Base-by-base conservation (phyloP, 2,888 invertebrate species). In the Horisme vitalbata region DNA sequence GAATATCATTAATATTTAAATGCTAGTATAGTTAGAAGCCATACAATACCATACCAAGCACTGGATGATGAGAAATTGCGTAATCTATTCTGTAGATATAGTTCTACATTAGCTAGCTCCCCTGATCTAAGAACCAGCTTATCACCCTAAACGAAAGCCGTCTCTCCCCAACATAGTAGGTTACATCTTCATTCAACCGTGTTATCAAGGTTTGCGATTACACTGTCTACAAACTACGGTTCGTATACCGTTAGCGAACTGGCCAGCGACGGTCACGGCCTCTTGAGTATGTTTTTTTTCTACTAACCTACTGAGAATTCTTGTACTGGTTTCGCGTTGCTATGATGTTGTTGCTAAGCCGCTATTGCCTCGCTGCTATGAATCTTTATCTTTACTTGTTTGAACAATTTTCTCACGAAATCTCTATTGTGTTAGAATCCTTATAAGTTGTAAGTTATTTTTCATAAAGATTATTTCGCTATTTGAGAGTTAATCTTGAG, bases 271-370 rank as follows among this genome's bases (percentile, higher is more conserved):
- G 77, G 78, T 79, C 71, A 75, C 71, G 75, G 73, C 71, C 65
- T 65, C 68, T 65, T 35, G 26, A 61, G 64, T 58, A 49, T 63
- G 63, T 71, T 76, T 75, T 75, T 18, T 74, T 65, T 66, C 69
- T 65, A 62, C 65, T 78, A 78, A 79, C 80, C 80, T 71, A 81
- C 78, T 76, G 65, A 76, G 64, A 59, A 68, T 60, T 67, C 59
- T 60, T 66, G 67, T 59, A 74, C 78, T 63, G 65, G 73, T 74
- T 62, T 71, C 56, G 59, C 53, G 49, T 52, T 11, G 31, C 26
- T 18, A 31, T 15, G 13, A 26, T 31, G 8, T 23, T 31, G 30
- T 37, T 37, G 44, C 36, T 26, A 31, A 32, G 32, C 26, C 10
- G 13, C 26, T 18, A 3, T 18, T 18, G 4, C 18, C 2, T 18